These are phyloP conservation scores for Zaprionus vittiger DNA, from an alignment of 1,140 invertebrate genomes.

Conservation along the genomic window DNA sequence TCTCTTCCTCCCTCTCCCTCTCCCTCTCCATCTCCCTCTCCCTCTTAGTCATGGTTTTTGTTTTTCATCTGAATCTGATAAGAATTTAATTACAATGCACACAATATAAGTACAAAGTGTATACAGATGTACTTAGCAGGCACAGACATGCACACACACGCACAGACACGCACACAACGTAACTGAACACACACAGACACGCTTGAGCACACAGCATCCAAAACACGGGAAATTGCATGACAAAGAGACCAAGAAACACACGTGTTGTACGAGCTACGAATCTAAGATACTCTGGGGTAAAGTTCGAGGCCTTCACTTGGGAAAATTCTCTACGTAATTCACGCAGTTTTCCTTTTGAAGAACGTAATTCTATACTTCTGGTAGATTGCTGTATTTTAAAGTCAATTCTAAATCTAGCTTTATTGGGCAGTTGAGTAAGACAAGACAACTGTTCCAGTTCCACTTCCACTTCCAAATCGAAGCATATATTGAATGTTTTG, in stretches of 20 bases:
- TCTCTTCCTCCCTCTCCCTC: slow-evolving; percentile 21
- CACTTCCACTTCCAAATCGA: too few relatives aligned
- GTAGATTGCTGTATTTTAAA: too few relatives aligned
- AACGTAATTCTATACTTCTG: too few relatives aligned
- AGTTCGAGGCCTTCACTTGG: background rate
- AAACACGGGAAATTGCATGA: background rate
- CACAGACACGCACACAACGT: background rate
- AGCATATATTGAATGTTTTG: too few relatives aligned
- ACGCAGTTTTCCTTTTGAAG: background rate
- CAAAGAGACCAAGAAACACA: background rate
- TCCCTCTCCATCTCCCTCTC: slow-evolving; percentile 1
- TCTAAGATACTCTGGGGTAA: background rate
- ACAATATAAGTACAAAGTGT: slow-evolving; percentile 66
- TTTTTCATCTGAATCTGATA: slow-evolving; percentile 70
- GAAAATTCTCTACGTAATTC: background rate
- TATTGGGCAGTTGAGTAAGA: too few relatives aligned
- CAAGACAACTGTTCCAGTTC: too few relatives aligned
- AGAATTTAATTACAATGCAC: slow-evolving; percentile 79
- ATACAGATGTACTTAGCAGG: slow-evolving; percentile 70
- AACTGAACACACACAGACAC: slow-evolving; percentile 31
- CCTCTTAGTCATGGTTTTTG: slow-evolving; percentile 24
- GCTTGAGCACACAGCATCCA: slow-evolving; percentile 4
- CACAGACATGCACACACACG: slow-evolving; percentile 36
- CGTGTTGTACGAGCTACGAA: background rate
- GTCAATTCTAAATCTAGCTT: too few relatives aligned